A percentile compares a stretch with the other conserved stretches of the same genome.
phyloP scores from a whole-genome alignment of 2,113 vertebrate species.

The Neotoma lepida region DNA sequence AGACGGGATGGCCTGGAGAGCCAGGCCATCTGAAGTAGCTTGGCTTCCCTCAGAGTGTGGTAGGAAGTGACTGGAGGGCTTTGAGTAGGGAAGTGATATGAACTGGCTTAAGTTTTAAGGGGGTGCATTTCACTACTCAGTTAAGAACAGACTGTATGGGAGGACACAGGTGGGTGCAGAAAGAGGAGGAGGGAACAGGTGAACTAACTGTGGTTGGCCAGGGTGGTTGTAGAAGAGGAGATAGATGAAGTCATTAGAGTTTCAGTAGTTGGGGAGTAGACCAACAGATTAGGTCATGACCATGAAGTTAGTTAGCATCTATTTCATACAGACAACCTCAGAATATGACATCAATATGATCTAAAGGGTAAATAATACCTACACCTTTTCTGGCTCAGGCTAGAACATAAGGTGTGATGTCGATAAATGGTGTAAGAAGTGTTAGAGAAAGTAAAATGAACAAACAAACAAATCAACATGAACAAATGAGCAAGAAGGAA shows the following conservation, averaged over 20 bases:
- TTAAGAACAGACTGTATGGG: neutral
- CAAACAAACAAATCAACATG: neutral
- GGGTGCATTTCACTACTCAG: neutral
- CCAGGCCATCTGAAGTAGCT: neutral
- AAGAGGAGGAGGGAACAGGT: neutral
- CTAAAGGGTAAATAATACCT: neutral
- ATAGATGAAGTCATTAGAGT: neutral
- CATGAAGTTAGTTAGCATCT: neutral
- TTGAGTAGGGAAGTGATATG: neutral
- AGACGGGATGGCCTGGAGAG: neutral
- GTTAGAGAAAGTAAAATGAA: neutral
- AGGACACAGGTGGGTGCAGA: neutral
- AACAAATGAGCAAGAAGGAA: neutral
- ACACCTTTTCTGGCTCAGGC: neutral
- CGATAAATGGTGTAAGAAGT: neutral
- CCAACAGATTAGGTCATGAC: neutral
- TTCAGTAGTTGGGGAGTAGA: neutral
- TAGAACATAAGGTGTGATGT: neutral
- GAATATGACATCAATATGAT: neutral
- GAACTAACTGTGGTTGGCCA: neutral
- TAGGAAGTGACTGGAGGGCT: neutral
- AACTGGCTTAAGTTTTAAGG: neutral
- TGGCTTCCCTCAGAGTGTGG: neutral
- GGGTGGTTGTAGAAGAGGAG: neutral
- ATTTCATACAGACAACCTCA: neutral